Evolutionary conservation across 37 sponge, comb jelly and placozoan genomes (phyloP).

Genomic region (Theonella swinhoei): DNA sequence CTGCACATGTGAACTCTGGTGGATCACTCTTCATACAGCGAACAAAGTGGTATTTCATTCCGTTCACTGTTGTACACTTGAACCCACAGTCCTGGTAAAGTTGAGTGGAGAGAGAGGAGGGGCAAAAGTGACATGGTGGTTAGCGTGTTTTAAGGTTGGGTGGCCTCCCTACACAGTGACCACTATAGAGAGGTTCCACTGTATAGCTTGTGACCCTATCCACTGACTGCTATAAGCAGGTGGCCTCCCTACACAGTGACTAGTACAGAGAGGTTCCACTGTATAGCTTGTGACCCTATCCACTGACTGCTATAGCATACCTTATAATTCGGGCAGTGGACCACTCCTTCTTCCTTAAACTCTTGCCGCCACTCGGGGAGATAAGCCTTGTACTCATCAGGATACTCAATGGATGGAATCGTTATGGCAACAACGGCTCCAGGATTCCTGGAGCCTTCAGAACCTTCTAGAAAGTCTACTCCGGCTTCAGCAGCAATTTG

Average conservation of each 20-base stretch:
- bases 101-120: neutral
- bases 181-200: too few relatives aligned
- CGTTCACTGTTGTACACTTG: constrained; percentile 68
- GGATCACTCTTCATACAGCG: constrained; percentile 53
- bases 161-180: too few relatives aligned
- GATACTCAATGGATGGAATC: constrained; percentile 59
- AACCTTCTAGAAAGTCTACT: neutral
- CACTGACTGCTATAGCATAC: too few relatives aligned
- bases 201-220: too few relatives aligned
- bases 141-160: neutral
- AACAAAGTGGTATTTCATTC: constrained; percentile 69
- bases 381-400: constrained; percentile 52
- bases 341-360: constrained; percentile 38
- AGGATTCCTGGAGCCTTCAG: neutral
- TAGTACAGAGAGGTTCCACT: too few relatives aligned
- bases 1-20: constrained; percentile 61
- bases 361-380: constrained; percentile 60
- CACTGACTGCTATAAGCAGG: too few relatives aligned
- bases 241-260: too few relatives aligned
- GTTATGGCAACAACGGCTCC: constrained; percentile 5
- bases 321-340: constrained; percentile 48
- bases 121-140: neutral
- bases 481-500: neutral
- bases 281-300: too few relatives aligned
- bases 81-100: constrained; percentile 41